These are phyloP conservation scores for Argopecten irradians DNA, from an alignment of 1,140 invertebrate species.

Conservation along the genomic window DNA sequence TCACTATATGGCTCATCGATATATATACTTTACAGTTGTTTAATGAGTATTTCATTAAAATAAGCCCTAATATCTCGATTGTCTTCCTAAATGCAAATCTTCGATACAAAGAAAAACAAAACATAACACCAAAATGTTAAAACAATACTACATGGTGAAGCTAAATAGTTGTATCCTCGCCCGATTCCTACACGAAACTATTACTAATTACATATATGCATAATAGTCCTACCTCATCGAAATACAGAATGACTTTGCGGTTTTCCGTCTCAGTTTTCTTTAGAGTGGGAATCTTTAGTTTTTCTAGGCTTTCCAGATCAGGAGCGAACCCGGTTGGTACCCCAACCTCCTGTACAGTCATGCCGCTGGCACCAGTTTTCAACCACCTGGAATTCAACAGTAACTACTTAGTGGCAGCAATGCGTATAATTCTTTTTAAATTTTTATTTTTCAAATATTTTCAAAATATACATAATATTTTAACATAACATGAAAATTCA, in stretches of 20 bases:
- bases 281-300: constrained; percentile 79
- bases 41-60: no score
- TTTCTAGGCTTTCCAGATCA: constrained; percentile 60
- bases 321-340: constrained; percentile 69
- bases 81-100: no score
- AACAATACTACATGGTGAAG: neutral
- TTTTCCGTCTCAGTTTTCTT: constrained; percentile 89
- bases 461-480: no score
- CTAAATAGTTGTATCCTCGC: neutral
- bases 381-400: constrained; percentile 65
- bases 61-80: no score
- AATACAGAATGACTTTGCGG: constrained; percentile 88
- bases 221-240: constrained; percentile 80
- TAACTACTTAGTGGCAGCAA: no score
- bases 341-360: constrained; percentile 69
- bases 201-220: neutral
- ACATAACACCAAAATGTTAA: neutral
- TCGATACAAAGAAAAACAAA: no score
- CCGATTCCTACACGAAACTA: neutral
- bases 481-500: no score
- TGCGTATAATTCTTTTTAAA: no score
- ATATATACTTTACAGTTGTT: no score
- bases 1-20: no score
- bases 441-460: no score
- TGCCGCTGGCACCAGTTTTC: constrained; percentile 61